Percentiles rank a stretch among this genome's conserved stretches.
These are phyloP conservation scores for Pediacus dermestoides DNA, from an alignment of 2,888 invertebrate species.

Conservation along the genomic window DNA sequence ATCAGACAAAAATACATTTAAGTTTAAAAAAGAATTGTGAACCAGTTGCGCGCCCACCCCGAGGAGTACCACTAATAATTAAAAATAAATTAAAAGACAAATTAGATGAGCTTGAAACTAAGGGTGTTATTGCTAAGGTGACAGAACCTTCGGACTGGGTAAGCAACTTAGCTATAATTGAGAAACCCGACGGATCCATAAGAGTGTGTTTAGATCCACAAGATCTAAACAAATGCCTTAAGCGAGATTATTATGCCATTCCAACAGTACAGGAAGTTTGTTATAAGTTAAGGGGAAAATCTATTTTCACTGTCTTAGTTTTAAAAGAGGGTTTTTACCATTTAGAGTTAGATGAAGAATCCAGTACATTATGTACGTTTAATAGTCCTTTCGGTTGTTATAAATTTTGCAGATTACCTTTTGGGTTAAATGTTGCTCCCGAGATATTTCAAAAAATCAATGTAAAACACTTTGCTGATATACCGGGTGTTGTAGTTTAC, in stretches of 20 bases:
- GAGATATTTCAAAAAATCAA: too few relatives aligned
- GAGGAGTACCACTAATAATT: background rate
- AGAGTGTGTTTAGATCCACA: background rate
- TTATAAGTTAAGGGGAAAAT: background rate
- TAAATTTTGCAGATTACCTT: too few relatives aligned
- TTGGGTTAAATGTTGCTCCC: too few relatives aligned
- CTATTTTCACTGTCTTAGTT: background rate
- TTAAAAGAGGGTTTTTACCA: too few relatives aligned
- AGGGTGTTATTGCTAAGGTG: background rate
- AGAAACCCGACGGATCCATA: background rate
- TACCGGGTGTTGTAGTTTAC: too few relatives aligned
- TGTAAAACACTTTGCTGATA: too few relatives aligned
- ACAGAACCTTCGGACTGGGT: background rate
- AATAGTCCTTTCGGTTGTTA: too few relatives aligned
- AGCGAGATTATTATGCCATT: conserved; percentile 1
- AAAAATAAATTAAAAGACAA: background rate
- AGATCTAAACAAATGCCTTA: background rate
- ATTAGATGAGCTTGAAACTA: background rate
- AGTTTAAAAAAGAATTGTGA: background rate
- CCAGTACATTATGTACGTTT: too few relatives aligned
- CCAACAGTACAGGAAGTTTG: background rate
- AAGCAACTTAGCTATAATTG: background rate
- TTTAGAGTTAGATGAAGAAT: too few relatives aligned
- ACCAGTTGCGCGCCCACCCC: background rate
- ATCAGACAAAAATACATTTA: background rate